These are phyloP conservation scores for Enoplosus armatus DNA, from an alignment of 2,797 vertebrate genomes.

Conservation along the genomic window DNA sequence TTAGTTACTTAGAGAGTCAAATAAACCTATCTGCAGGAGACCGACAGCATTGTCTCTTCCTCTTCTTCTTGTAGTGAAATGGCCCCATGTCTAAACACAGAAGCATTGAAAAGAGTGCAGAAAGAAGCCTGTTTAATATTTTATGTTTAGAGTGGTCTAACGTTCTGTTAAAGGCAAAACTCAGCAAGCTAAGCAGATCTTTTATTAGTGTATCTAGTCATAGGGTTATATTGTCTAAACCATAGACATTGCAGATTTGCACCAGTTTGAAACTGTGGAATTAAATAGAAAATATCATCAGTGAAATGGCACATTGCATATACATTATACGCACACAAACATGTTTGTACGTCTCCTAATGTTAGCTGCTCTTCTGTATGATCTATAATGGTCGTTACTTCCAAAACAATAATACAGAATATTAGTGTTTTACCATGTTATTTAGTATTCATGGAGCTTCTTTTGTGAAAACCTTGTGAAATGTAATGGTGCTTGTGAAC, in stretches of 20 bases:
- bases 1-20: background rate
- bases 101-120: background rate
- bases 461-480: background rate
- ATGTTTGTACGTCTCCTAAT: no score
- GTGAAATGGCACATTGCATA: background rate
- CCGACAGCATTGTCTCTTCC: background rate
- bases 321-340: background rate
- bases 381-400: background rate
- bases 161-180: slow-evolving; percentile 3
- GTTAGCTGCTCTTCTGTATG: background rate
- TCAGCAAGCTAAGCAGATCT: background rate
- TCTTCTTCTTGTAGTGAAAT: background rate
- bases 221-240: background rate
- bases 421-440: background rate
- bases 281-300: background rate
- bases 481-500: background rate
- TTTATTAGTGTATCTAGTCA: slow-evolving; percentile 4
- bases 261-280: background rate
- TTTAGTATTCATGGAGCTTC: background rate
- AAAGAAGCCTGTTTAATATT: slow-evolving; percentile 31
- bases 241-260: background rate
- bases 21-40: background rate
- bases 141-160: slow-evolving; percentile 28
- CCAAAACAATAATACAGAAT: background rate
- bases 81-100: background rate